phyloP scores from a whole-genome alignment of 2,888 invertebrate species.

The Erebia ligea region DNA sequence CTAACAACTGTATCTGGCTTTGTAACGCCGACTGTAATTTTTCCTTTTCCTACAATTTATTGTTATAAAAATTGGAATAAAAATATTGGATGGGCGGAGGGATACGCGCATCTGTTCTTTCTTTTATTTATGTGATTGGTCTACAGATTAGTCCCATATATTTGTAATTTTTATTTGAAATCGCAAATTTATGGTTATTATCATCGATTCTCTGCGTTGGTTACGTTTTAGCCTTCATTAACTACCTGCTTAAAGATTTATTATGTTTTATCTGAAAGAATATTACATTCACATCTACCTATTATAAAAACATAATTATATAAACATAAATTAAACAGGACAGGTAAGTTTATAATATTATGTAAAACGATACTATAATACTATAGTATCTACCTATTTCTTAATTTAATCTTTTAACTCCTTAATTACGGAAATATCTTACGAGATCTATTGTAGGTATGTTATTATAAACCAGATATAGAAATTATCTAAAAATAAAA shows the following conservation, averaged over 20 bases:
- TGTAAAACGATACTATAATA: no score
- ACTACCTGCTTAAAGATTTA: conserved; percentile 33
- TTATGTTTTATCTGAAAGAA: conserved; percentile 23
- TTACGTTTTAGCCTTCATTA: conserved; percentile 34
- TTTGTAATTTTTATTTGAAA: conserved; percentile 72
- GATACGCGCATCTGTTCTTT: conserved; percentile 70
- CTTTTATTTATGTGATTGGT: conserved; percentile 76
- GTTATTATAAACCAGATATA: no score
- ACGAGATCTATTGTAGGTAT: no score
- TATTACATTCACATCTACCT: background rate
- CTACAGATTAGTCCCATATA: conserved; percentile 61
- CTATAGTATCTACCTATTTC: no score
- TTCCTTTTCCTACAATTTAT: conserved; percentile 68
- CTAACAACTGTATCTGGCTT: conserved; percentile 71
- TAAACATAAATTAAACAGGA: background rate
- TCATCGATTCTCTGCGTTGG: conserved; percentile 53
- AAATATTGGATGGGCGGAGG: conserved; percentile 58
- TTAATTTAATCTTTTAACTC: no score
- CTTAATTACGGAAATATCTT: no score
- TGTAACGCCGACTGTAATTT: conserved; percentile 66
- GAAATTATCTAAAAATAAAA: no score
- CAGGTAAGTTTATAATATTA: no score
- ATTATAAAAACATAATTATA: background rate
- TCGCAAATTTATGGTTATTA: conserved; percentile 74
- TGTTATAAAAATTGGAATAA: conserved; percentile 71